Conservation (phyloP, 2,797 vertebrate genomes). For the Buphagus erythrorhynchus region DNA sequence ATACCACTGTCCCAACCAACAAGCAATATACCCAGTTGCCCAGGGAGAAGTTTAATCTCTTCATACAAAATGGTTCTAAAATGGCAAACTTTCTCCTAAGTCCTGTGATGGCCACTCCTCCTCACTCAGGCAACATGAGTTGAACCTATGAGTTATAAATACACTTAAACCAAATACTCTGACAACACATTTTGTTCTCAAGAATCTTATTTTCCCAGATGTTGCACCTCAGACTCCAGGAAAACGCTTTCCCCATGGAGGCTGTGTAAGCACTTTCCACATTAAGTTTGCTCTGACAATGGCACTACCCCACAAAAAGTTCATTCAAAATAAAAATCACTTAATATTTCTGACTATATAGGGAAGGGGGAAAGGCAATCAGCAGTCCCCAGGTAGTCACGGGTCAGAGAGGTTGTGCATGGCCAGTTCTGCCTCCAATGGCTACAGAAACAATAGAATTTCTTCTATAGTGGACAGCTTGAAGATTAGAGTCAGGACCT, state of each 20-base stretch:
- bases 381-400: neutral
- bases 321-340: neutral
- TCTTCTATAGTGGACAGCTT: neutral
- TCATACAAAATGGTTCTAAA: neutral
- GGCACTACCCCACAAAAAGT: neutral
- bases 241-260: neutral
- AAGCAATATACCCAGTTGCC: neutral
- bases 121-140: rapidly evolving
- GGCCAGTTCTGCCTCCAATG: neutral
- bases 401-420: neutral
- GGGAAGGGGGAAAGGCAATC: neutral
- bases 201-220: neutral
- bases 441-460: neutral
- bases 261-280: neutral
- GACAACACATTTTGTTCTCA: neutral
- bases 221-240: neutral
- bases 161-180: neutral
- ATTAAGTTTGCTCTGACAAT: neutral
- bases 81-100: neutral
- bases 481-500: neutral
- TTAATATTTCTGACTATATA: neutral
- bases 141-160: neutral
- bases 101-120: neutral
- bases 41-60: neutral
- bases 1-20: neutral